Base-by-base conservation (phyloP, 2,888 invertebrate genomes). In the Hemaris fuciformis region DNA sequence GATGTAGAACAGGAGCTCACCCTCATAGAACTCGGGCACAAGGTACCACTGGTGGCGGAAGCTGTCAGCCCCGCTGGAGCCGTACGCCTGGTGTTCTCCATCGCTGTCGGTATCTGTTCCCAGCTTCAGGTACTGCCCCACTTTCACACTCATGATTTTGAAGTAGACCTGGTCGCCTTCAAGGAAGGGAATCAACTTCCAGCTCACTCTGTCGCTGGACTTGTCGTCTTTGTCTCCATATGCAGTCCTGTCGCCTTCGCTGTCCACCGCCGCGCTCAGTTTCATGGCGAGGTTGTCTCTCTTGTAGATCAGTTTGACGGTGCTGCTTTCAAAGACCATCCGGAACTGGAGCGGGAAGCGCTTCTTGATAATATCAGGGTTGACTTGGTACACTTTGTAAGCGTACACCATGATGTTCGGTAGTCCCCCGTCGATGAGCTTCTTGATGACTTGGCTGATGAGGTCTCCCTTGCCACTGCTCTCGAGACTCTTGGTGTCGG, bases 291-390 rank as follows among this genome's bases (percentile, higher is more conserved):
- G 38, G n/a, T 18, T 15, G 27, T 62, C 23, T 15, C 41, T 45
- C 15, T 48, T 58, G 41, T 25, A 41, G 27, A 25, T 41, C 15
- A 62, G 13, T 15, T 43, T 53, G 5, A 62, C 27, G 2, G 2
- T 6, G 15, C 23, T 22, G 6, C 38, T 15, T 25, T 38, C 27
- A 2, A 62, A 23, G n/a, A 62, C 46, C 7, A 41, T 31, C 13
- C 42, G 38, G 27, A 59, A 62, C 41, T 59, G 27, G 7, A 42
- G 3, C 8, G 62, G 62, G 42, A 62, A 62, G 48, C 27, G 41
- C 5, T 58, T 13, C n/a, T 38, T 53, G 6, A 62, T 41, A 1
- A 62, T 42, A 3, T 62, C 53, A 7, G 27, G 59, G 15, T 31
- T 20, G 3, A n/a, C 20, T 0, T n/a, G 27, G 41, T 45, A 62